Base-by-base conservation (phyloP, 2,888 invertebrate species). In the Pachliopta kotzebuea region DNA sequence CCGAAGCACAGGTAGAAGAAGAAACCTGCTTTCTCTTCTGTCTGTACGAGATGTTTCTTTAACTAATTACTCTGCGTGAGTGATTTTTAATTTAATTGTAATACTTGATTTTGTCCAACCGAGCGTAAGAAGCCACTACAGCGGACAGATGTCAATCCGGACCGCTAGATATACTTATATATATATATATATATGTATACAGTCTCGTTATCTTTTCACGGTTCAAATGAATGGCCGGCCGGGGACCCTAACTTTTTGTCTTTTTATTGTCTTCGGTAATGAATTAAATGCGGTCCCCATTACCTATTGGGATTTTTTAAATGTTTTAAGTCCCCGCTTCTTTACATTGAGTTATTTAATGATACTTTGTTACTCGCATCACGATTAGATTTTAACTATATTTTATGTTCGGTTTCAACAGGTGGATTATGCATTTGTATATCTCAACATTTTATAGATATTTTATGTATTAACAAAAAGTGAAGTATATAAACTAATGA, bases 81-180 rank as follows among this genome's bases (percentile, higher is more conserved):
- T 90, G 90, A 86, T 89, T 90, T 89, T 87, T 85, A 90, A 90
- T 90, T 89, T 90, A 90, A 91, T 90, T 90, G 88, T 90, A 85
- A 88, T 90, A 90, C 90, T 78, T 85, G 90, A 89, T 89, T 89
- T 88, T 83, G 88, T 79, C 73, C 88, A 85, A 81, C 85, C 79
- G 79, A 85, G 77, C 88, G 83, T 81, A 78, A 77, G 80, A 79
- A 77, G 81, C 75, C 77, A 77, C 75, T 72, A 71, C 75, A 73
- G 72, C 76, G 75, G 90, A 88, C 90, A 90, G 81, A 87, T 89
- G 90, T 90, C 90, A 90, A 88, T 85, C 81, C 72, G 69, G 70
- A 79, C 81, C 80, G 81, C 79, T 81, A 57, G 57, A 24, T 74
- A 78, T 77, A 78, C 18, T 74, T 74, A 68, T 66, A 31, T 31